Evolutionary conservation across 2,113 vertebrate genomes (phyloP).

Genomic region (Melanotaenia duboulayi): DNA sequence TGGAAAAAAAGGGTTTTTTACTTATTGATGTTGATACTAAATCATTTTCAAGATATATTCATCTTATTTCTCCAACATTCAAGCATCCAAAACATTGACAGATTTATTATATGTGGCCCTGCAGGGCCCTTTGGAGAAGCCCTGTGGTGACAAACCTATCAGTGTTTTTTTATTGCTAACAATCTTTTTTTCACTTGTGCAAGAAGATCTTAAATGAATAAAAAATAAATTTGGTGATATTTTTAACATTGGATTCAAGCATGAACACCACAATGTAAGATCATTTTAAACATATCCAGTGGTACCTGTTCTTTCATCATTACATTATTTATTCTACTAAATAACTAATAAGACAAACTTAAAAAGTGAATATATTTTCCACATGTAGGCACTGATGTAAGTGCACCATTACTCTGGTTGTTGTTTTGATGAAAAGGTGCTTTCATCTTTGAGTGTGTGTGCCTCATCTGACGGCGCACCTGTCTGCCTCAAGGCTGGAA

Average conservation of each 20-base stretch:
- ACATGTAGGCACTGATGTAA: background rate
- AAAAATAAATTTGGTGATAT: conserved; percentile 36
- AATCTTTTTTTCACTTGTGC: conserved; percentile 35
- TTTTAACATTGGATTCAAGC: conserved; percentile 16
- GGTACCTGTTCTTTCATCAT: too few species aligned
- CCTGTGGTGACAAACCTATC: conserved; percentile 29
- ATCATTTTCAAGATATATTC: conserved; percentile 50
- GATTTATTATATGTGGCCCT: conserved; percentile 41
- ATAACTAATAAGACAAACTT: too few species aligned
- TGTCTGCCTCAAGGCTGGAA: conserved; percentile 89
- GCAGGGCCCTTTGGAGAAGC: conserved; percentile 33
- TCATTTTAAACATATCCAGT: background rate
- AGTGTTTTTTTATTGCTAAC: conserved; percentile 50
- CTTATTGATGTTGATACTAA: conserved; percentile 45
- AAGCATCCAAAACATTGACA: conserved; percentile 48
- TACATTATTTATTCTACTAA: too few species aligned
- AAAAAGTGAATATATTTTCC: background rate
- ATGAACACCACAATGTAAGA: background rate
- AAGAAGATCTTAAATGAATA: conserved; percentile 39
- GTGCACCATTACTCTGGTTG: conserved; percentile 6
- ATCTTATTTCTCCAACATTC: conserved; percentile 33
- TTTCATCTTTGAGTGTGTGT: conserved; percentile 35
- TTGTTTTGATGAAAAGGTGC: conserved; percentile 23
- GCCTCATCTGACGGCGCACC: conserved; percentile 80
- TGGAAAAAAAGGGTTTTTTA: conserved; percentile 35